Evolutionary conservation across 2,888 invertebrate species (phyloP).

Genomic region (Torymus aiolomorphi): DNA sequence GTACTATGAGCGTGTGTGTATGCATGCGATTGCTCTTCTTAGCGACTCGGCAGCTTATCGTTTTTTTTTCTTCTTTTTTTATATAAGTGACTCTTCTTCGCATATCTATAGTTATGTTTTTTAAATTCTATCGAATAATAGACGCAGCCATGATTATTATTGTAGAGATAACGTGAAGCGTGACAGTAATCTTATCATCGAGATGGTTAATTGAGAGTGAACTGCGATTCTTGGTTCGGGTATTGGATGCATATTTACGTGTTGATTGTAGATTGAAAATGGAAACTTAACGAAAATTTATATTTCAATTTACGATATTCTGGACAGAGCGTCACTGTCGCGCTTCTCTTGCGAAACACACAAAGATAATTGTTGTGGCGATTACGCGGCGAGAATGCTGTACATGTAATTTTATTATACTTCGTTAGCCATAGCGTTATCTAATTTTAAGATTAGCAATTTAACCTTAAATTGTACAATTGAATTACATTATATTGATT

Average conservation of each 20-base stretch:
- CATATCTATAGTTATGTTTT: slow-evolving; percentile 62
- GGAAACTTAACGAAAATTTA: too few species aligned
- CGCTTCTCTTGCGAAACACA: slow-evolving; percentile 2
- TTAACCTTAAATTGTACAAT: background rate
- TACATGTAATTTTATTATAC: background rate
- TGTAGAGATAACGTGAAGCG: slow-evolving; percentile 12
- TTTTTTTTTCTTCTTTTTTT: slow-evolving; percentile 16
- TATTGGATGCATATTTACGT: too few species aligned
- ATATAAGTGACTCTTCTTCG: background rate
- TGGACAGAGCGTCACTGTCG: slow-evolving; percentile 6
- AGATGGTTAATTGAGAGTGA: too few species aligned
- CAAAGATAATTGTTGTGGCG: slow-evolving; percentile 28
- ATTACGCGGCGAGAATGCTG: background rate
- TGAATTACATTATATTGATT: background rate
- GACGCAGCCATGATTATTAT: slow-evolving; percentile 51
- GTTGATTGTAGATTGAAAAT: too few species aligned
- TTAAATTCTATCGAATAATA: slow-evolving; percentile 64
- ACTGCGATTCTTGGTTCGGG: too few species aligned
- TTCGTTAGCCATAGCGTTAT: background rate
- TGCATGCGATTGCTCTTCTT: too few species aligned
- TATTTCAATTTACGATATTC: too few species aligned
- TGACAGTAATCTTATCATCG: background rate
- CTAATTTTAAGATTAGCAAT: slow-evolving; percentile 23
- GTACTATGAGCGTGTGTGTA: too few species aligned
- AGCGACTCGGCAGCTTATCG: too few species aligned